Conservation (phyloP, 2,888 invertebrate species). For the Cephus spinipes region DNA sequence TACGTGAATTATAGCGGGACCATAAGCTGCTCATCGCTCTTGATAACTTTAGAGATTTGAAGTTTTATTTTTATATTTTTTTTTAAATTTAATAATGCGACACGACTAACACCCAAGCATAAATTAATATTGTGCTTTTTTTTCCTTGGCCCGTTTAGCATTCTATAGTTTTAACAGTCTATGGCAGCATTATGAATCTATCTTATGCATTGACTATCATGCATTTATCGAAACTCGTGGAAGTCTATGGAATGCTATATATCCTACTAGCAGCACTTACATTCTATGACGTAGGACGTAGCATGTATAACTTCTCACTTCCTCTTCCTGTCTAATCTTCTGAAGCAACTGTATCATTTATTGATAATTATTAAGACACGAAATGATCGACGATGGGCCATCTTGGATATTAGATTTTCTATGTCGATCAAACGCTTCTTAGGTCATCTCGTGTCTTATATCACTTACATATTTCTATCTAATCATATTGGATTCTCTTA, state of each 20-base stretch:
- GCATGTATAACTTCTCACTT: conserved; percentile 11
- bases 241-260: neutral
- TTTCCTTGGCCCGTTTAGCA: conserved; percentile 14
- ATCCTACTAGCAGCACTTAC: neutral
- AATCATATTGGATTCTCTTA: neutral
- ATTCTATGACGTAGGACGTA: conserved; percentile 9
- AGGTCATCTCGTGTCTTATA: neutral
- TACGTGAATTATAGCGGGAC: no score
- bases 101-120: neutral
- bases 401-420: neutral
- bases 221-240: neutral
- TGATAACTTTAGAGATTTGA: neutral
- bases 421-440: neutral
- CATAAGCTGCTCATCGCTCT: no score
- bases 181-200: neutral
- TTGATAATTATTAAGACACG: neutral
- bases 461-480: neutral
- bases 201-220: neutral
- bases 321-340: conserved; percentile 10
- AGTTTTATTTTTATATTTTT: neutral
- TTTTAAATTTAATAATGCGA: neutral
- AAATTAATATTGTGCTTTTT: conserved; percentile 21
- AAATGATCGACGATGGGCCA: no score
- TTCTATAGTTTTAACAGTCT: conserved; percentile 18
- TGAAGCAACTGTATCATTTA: neutral